Evolutionary conservation across 2,888 invertebrate genomes (phyloP).

Genomic region (Agonopterix arenella): DNA sequence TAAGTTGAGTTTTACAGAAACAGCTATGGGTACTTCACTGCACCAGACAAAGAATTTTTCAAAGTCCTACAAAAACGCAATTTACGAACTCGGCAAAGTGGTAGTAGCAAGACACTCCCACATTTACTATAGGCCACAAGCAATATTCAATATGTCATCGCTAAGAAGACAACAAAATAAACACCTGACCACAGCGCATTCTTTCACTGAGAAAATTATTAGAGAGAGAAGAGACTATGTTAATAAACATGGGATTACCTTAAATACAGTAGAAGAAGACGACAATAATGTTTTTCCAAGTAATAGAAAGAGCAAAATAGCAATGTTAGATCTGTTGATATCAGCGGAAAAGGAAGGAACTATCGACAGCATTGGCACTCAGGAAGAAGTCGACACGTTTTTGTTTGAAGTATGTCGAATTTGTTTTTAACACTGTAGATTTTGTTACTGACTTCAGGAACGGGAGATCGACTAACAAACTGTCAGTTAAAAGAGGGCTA

Average conservation of each 20-base stretch:
- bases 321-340: slow-evolving; percentile 48
- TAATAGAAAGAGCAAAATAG: slow-evolving; percentile 52
- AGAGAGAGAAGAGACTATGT: slow-evolving; percentile 24
- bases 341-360: slow-evolving; percentile 55
- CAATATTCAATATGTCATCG: slow-evolving; percentile 71
- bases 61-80: slow-evolving; percentile 76
- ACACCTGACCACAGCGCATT: slow-evolving; percentile 43
- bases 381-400: slow-evolving; percentile 80
- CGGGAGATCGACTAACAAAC: too few relatives aligned
- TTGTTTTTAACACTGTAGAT: too few relatives aligned
- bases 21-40: slow-evolving; percentile 83
- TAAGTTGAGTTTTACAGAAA: slow-evolving; percentile 49
- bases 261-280: slow-evolving; percentile 2
- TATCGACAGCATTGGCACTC: slow-evolving; percentile 68
- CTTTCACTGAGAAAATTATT: slow-evolving; percentile 61
- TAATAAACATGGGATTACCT: slow-evolving; percentile 9
- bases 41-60: slow-evolving; percentile 42
- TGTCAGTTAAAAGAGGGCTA: too few relatives aligned
- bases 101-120: neutral
- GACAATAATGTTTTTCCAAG: slow-evolving; percentile 22
- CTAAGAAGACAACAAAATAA: slow-evolving; percentile 48
- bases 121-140: slow-evolving; percentile 29
- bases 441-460: neutral
- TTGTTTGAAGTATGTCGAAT: slow-evolving; percentile 74
- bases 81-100: slow-evolving; percentile 23